phyloP scores from a whole-genome alignment of 2,113 vertebrate genomes.

The Dromas ardeola region DNA sequence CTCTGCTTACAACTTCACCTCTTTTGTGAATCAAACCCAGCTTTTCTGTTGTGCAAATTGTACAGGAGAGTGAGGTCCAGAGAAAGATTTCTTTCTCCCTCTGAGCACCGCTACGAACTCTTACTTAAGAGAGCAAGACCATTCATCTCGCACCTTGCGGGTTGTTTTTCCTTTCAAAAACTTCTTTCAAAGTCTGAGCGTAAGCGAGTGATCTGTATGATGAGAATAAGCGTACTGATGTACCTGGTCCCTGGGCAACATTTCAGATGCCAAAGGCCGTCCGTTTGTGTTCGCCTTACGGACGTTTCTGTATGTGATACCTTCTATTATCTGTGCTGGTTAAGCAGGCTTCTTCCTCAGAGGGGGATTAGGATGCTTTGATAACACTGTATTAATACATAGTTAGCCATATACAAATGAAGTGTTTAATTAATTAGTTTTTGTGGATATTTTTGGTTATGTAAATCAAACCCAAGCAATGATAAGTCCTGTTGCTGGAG shows the following conservation, averaged over 20 bases:
- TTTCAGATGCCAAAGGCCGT: background rate
- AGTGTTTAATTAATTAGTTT: background rate
- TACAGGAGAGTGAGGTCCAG: background rate
- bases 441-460: background rate
- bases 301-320: background rate
- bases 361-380: background rate
- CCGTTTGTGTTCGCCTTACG: accelerated
- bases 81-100: background rate
- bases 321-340: background rate
- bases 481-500: background rate
- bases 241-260: background rate
- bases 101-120: background rate
- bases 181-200: background rate
- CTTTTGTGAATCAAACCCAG: conserved; percentile 20
- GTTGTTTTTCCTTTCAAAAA: conserved; percentile 37
- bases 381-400: background rate
- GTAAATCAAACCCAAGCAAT: background rate
- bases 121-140: background rate
- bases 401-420: background rate
- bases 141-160: conserved; percentile 20
- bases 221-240: background rate
- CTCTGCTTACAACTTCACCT: background rate
- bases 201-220: background rate
- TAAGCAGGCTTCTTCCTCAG: background rate
- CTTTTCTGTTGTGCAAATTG: conserved; percentile 18